Percentiles rank a stretch among this genome's conserved stretches.
phyloP scores from a whole-genome alignment of 2,113 vertebrate genomes.

The Hylia prasina region DNA sequence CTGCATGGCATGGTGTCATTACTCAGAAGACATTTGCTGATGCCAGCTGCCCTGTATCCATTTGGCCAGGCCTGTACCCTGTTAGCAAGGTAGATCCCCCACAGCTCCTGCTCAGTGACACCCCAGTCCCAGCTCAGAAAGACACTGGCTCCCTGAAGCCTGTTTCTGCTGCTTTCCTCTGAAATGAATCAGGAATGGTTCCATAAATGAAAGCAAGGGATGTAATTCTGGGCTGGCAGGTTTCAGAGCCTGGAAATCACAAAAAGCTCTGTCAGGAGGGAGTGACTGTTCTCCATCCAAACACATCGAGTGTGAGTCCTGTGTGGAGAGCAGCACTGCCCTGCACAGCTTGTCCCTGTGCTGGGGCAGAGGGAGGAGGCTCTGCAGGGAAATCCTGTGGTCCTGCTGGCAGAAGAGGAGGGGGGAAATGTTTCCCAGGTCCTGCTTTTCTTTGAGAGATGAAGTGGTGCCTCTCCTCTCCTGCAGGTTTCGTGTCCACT shows the following conservation, averaged over 20 bases:
- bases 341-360: background rate
- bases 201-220: background rate
- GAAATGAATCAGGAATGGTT: background rate
- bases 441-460: background rate
- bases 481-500: conserved; percentile 91
- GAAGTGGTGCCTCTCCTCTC: background rate
- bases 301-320: accelerated
- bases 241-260: background rate
- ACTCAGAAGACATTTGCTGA: background rate
- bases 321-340: background rate
- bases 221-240: background rate
- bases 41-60: background rate
- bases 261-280: background rate
- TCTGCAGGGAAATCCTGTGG: background rate
- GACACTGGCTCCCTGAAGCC: background rate
- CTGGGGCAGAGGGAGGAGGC: background rate
- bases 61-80: background rate
- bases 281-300: background rate
- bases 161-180: background rate
- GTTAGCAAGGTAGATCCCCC: background rate
- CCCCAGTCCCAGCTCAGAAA: background rate
- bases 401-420: background rate
- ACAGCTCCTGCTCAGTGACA: background rate
- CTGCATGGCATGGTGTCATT: background rate
- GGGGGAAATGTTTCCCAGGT: background rate